A percentile compares a stretch with the other conserved stretches of the same genome.
Conservation (phyloP, 2,797 vertebrate genomes). For the Notoglanidium macrostoma region DNA sequence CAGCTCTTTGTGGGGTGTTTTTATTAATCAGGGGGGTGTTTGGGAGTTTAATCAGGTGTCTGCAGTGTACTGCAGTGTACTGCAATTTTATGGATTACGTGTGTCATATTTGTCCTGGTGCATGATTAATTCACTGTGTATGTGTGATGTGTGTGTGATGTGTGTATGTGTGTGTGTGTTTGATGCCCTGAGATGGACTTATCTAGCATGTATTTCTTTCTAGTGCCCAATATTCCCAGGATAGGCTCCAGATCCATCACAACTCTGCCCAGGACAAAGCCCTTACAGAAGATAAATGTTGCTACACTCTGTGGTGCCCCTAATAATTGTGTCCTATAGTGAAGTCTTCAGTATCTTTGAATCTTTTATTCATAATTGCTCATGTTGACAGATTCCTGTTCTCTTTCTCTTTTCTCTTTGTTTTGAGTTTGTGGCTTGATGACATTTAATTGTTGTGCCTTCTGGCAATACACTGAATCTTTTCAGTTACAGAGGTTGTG, state of each 20-base stretch:
- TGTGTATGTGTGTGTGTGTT: background rate
- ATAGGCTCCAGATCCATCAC: background rate
- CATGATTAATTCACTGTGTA: too few species aligned
- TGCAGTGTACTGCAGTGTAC: too few species aligned
- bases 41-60: too few species aligned
- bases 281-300: background rate
- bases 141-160: too few species aligned
- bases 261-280: background rate
- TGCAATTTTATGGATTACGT: too few species aligned
- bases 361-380: background rate
- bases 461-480: background rate
- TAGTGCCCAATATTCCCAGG: background rate
- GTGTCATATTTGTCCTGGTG: too few species aligned
- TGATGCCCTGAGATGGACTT: background rate
- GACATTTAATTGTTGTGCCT: background rate
- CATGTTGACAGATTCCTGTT: background rate
- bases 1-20: too few species aligned
- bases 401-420: background rate
- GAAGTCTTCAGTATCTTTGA: background rate
- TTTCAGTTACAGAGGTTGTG: background rate
- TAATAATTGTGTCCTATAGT: background rate
- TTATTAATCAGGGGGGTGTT: too few species aligned
- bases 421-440: background rate
- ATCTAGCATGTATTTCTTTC: background rate
- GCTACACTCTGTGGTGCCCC: background rate